phyloP scores from a whole-genome alignment of 2,113 vertebrate species.

The Myrmecobius fasciatus region DNA sequence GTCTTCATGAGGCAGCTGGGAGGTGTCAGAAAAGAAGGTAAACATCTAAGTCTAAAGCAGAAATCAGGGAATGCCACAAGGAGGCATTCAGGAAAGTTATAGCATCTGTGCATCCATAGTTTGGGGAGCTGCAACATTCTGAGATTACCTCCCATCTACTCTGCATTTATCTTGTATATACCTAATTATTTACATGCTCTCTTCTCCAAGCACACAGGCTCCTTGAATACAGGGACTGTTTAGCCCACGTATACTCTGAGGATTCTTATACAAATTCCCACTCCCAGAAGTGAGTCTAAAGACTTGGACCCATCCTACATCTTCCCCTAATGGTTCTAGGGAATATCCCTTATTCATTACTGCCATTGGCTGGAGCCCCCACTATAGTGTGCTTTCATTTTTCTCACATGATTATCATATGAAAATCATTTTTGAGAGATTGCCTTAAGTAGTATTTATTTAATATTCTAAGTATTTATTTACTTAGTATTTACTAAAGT shows the following conservation, averaged over 20 bases:
- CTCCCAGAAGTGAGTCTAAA: not conserved
- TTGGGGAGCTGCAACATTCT: not conserved
- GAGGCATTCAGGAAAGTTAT: constrained; percentile 74
- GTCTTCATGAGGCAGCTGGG: constrained; percentile 77
- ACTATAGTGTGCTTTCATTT: not conserved
- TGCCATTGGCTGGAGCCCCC: not conserved
- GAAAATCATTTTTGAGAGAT: not conserved
- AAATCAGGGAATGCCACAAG: constrained; percentile 65
- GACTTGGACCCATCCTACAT: not conserved
- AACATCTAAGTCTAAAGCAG: constrained; percentile 80
- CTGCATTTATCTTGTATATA: not conserved
- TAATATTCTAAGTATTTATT: too few species aligned
- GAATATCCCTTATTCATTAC: not conserved
- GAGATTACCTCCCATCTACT: not conserved
- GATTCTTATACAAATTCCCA: not conserved
- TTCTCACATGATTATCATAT: not conserved
- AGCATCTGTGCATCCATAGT: constrained; percentile 65
- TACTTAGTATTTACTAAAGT: not conserved
- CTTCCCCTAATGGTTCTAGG: not conserved
- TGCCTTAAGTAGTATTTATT: too few species aligned
- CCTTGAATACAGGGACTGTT: not conserved
- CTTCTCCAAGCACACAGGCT: not conserved
- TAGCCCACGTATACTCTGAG: not conserved
- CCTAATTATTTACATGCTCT: not conserved
- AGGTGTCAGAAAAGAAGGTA: constrained; percentile 76